These are phyloP conservation scores for Telenomus remus DNA, from an alignment of 1,140 invertebrate species.

Conservation along the genomic window DNA sequence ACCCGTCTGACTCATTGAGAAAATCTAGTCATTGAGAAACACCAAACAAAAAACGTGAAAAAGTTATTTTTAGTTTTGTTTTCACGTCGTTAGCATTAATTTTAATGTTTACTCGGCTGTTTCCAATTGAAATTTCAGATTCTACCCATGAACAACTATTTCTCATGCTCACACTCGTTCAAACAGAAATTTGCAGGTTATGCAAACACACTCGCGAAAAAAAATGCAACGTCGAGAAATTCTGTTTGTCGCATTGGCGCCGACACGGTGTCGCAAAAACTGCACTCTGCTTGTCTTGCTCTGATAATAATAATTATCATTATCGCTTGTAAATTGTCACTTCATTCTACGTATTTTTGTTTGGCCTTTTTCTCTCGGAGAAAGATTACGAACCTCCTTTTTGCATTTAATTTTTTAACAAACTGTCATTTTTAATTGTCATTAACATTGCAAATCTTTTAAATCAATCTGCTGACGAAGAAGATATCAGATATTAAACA, in stretches of 20 bases:
- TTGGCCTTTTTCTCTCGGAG: slow-evolving; percentile 10
- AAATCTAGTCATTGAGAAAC: too few relatives aligned
- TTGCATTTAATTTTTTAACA: neutral
- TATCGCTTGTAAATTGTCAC: slow-evolving; percentile 29
- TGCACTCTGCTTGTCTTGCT: slow-evolving; percentile 11
- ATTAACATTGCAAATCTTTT: too few relatives aligned
- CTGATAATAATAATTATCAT: slow-evolving; percentile 32
- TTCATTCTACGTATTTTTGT: slow-evolving; percentile 22
- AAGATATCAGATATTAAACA: too few relatives aligned
- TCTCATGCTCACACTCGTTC: slow-evolving; percentile 16
- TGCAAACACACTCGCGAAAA: slow-evolving; percentile 19
- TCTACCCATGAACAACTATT: neutral
- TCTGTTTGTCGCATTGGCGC: slow-evolving; percentile 22
- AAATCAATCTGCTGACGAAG: too few relatives aligned
- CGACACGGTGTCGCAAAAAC: slow-evolving; percentile 27
- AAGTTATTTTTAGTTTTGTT: too few relatives aligned
- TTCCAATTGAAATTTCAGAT: too few relatives aligned
- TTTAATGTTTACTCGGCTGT: too few relatives aligned
- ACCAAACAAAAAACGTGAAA: too few relatives aligned
- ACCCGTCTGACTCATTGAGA: too few relatives aligned
- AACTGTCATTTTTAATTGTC: too few relatives aligned
- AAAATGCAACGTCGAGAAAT: slow-evolving; percentile 21
- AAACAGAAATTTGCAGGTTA: slow-evolving; percentile 34
- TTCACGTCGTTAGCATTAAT: too few relatives aligned
- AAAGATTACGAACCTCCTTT: neutral